Percentiles rank a stretch among this genome's conserved stretches.
These are phyloP conservation scores for Umimayanthus chanpuru DNA, from an alignment of 92 coral and sea anemone species.

Conservation along the genomic window DNA sequence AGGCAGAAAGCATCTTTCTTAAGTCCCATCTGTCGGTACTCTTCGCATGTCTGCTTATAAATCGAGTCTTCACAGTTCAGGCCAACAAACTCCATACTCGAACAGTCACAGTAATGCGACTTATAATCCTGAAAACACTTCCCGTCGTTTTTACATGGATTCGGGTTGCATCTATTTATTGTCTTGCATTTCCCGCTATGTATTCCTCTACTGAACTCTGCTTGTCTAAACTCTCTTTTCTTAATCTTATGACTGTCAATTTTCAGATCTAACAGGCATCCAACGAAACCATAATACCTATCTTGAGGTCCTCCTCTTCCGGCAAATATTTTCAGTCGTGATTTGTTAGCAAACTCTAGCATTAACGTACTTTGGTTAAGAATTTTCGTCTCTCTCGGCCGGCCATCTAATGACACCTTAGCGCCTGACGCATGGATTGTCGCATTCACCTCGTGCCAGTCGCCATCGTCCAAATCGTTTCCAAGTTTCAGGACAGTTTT, in stretches of 20 bases:
- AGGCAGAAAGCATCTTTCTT: conserved; percentile 66
- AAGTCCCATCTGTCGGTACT: conserved; percentile 79
- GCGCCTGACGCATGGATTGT: conserved; percentile 48
- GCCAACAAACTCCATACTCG: conserved; percentile 69
- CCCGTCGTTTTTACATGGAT: conserved; percentile 73
- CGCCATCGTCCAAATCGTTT: conserved; percentile 82
- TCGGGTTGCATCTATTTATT: conserved; percentile 71
- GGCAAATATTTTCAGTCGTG: conserved; percentile 68
- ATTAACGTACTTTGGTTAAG: conserved; percentile 61
- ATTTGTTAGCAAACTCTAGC: conserved; percentile 70
- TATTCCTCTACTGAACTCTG: conserved; percentile 43
- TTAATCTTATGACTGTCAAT: conserved; percentile 73
- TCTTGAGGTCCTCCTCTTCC: conserved; percentile 56
- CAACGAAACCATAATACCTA: conserved; percentile 74
- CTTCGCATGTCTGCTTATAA: conserved; percentile 79
- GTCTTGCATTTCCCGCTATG: conserved; percentile 51
- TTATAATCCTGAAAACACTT: conserved; percentile 73
- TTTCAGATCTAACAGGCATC: conserved; percentile 76
- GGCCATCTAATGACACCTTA: conserved; percentile 61
- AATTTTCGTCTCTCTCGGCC: conserved; percentile 31
- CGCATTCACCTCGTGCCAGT: conserved; percentile 89
- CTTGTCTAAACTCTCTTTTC: conserved; percentile 44
- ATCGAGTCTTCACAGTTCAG: conserved; percentile 66
- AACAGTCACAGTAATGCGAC: conserved; percentile 67
- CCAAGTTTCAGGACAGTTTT: conserved; percentile 63